A percentile compares a stretch with the other conserved stretches of the same genome.
Conservation (phyloP, 2,113 vertebrate genomes). For the Misgurnus anguillicaudatus region DNA sequence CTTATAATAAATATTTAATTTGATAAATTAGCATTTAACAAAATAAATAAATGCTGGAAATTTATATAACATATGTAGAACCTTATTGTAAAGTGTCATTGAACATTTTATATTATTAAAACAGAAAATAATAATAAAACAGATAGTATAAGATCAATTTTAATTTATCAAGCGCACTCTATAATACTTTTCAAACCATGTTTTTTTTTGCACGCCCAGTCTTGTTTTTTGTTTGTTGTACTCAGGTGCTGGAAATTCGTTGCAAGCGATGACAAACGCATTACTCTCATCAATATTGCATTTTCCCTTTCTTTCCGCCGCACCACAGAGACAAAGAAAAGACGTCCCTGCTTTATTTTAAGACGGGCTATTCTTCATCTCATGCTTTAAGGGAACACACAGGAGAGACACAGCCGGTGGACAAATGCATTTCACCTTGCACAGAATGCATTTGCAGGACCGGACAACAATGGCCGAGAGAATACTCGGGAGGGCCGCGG, state of each 20-base stretch:
- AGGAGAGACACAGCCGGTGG: conserved; percentile 80
- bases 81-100: no score
- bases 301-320: conserved; percentile 68
- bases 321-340: conserved; percentile 56
- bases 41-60: no score
- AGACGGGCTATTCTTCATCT: conserved; percentile 83
- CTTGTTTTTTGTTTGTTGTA: conserved; percentile 17
- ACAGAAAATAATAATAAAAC: neutral
- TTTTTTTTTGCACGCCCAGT: neutral
- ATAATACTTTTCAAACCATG: neutral
- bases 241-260: conserved; percentile 64
- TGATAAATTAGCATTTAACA: no score
- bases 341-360: conserved; percentile 85
- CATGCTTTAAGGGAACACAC: conserved; percentile 89
- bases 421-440: conserved; percentile 89
- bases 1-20: no score
- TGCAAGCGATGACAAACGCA: conserved; percentile 82
- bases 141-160: neutral
- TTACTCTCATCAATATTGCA: conserved; percentile 92
- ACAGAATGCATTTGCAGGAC: conserved; percentile 87
- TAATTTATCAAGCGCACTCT: neutral
- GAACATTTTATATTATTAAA: neutral
- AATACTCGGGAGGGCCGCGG: conserved; percentile 86
- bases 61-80: no score
- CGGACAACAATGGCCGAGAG: conserved; percentile 89